These are phyloP conservation scores for Psittacula derbiana DNA, from an alignment of 2,797 vertebrate species.

Conservation along the genomic window DNA sequence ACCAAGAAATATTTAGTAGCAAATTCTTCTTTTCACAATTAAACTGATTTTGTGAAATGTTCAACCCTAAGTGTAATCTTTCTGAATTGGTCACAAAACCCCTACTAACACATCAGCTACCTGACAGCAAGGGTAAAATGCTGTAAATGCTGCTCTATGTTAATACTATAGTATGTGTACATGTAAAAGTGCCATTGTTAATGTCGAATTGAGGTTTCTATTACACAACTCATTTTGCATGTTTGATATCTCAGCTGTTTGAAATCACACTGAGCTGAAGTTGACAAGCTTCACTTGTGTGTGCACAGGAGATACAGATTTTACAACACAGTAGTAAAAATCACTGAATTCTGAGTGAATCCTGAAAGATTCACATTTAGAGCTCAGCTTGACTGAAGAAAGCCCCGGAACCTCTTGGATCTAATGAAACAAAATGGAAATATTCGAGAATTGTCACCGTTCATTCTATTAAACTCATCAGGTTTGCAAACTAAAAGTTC, in stretches of 20 bases:
- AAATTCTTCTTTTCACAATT: not conserved
- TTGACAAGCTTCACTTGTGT: not conserved
- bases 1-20: conserved; percentile 27
- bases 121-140: not conserved
- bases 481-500: not conserved
- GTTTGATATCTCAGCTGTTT: conserved; percentile 38
- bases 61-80: not conserved
- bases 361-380: not conserved
- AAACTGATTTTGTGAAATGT: not conserved
- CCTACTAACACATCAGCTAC: not conserved
- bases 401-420: not conserved
- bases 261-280: conserved; percentile 25
- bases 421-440: not conserved
- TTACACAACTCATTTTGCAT: conserved; percentile 24
- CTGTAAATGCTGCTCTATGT: not conserved
- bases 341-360: not conserved
- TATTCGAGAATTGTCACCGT: not conserved
- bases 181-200: not conserved
- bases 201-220: conserved; percentile 8
- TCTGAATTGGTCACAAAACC: not conserved
- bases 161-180: not conserved
- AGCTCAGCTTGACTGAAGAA: not conserved
- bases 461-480: not conserved
- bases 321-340: not conserved
- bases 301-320: not conserved